A percentile compares a stretch with the other conserved stretches of the same genome.
Conservation (phyloP, 2,797 vertebrate genomes). For the Notoglanidium macrostoma region DNA sequence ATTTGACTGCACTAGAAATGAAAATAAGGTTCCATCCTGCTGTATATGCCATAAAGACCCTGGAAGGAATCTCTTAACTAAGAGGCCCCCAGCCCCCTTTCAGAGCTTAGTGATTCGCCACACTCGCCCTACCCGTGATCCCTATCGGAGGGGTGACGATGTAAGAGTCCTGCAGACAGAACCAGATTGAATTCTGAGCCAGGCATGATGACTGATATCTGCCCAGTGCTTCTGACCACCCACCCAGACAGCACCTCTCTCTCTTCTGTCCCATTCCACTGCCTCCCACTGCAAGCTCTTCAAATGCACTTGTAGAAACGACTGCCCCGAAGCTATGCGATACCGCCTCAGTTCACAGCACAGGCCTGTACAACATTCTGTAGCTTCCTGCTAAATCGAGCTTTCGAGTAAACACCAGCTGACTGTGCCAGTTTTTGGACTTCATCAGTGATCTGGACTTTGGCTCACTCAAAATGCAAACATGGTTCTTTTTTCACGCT, state of each 20-base stretch:
- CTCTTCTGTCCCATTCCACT: constrained; percentile 39
- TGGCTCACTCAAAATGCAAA: background rate
- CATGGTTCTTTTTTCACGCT: background rate
- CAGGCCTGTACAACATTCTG: constrained; percentile 42
- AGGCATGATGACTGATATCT: constrained; percentile 71
- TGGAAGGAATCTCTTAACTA: constrained; percentile 40
- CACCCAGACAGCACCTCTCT: constrained; percentile 55
- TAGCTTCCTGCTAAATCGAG: constrained; percentile 39
- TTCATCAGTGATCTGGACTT: constrained; percentile 29
- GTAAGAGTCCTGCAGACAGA: constrained; percentile 65
- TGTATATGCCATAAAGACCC: constrained; percentile 35
- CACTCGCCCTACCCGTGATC: constrained; percentile 62
- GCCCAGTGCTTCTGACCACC: constrained; percentile 66
- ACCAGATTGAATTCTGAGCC: constrained; percentile 69
- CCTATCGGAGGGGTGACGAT: constrained; percentile 69
- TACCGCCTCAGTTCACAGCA: constrained; percentile 31
- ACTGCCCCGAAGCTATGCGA: constrained; percentile 30
- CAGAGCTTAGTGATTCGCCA: constrained; percentile 52
- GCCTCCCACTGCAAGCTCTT: constrained; percentile 35
- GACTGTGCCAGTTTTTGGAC: constrained; percentile 21
- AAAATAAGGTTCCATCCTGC: constrained; percentile 29
- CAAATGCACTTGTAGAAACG: constrained; percentile 27
- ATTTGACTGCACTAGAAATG: background rate
- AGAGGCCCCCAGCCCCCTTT: constrained; percentile 47
- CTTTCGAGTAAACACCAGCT: constrained; percentile 29